Conservation (phyloP, 2,888 invertebrate genomes). For the Torymus auratus region DNA sequence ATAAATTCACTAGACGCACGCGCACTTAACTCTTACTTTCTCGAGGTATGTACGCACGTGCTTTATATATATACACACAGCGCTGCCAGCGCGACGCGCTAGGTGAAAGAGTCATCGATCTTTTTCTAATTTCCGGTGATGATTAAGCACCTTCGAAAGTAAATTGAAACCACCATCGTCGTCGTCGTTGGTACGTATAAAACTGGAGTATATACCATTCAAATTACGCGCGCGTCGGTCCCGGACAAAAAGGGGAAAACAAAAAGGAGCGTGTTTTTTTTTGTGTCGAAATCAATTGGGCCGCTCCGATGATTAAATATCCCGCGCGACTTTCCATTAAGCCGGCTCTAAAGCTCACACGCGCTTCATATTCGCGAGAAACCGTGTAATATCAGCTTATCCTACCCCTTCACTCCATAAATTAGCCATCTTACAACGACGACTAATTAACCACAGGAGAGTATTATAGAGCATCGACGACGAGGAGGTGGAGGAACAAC, state of each 20-base stretch:
- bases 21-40: conserved; percentile 32
- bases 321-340: conserved; percentile 14
- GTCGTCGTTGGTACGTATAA: no score
- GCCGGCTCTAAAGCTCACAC: background rate
- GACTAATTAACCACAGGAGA: conserved; percentile 11
- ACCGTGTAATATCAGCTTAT: background rate
- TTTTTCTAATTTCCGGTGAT: conserved; percentile 42
- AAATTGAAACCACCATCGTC: conserved; percentile 13
- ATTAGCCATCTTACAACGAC: background rate
- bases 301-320: background rate
- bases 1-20: conserved; percentile 10
- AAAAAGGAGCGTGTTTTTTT: conserved; percentile 12
- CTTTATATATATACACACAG: no score
- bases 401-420: no score
- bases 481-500: no score
- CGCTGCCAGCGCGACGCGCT: background rate
- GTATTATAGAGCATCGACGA: no score
- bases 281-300: conserved; percentile 37
- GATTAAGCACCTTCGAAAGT: conserved; percentile 18
- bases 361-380: conserved; percentile 4
- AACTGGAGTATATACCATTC: no score
- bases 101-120: conserved; percentile 12
- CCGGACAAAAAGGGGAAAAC: no score
- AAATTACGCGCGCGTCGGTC: no score
- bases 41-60: background rate